Evolutionary conservation across 2,113 vertebrate species (phyloP), one percentile per base, ranked within the genome.

Genomic region (Myotis brandtii): DNA sequence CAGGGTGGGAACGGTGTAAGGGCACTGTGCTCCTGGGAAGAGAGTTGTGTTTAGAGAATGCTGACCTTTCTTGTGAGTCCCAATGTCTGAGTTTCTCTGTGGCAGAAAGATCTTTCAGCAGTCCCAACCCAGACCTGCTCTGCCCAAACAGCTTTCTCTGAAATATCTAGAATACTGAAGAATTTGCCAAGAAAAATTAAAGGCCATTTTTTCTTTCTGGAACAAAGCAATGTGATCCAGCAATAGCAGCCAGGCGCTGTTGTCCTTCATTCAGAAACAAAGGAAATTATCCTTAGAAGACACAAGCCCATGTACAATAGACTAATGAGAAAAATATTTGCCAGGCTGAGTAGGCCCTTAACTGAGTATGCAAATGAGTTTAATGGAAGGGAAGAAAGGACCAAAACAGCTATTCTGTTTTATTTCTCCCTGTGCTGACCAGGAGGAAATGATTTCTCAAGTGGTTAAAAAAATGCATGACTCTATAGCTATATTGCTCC

Each of bases 211-310:
- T n/a, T 96, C 34, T 77, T 76, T 34, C n/a, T 34, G 27, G 34
- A 73, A 89, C 54, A 97, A 94, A 96, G 40, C 1, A 0, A 91
- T 59, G 43, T 1, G 6, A 56, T 83, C 59, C 84, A 92, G 85
- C 48, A 89, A 77, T 27, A 88, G 72, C 86, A 94, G 89, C 73
- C 21, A 96, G 81, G 79, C 4, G 50, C 67, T 91, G 70, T 83
- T 1, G 0, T 91, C 73, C 82, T 94, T 95, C 86, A 83, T 76
- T 93, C 79, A 96, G 43, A 88, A 96, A 91, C 13, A 96, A 94
- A 82, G 7, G 50, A 91, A 95, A 96, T 94, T 91, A 96, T 94
- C 79, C 83, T 96, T 86, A 95, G 64, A 56, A 96, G 86, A 96
- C 9, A 11, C 73, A 94, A 95, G 66, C 23, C 54, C 56, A 21